Evolutionary conservation across 92 coral and sea anemone species (phyloP), one percentile per base, ranked within the genome.

Genomic region (Metridium senile): DNA sequence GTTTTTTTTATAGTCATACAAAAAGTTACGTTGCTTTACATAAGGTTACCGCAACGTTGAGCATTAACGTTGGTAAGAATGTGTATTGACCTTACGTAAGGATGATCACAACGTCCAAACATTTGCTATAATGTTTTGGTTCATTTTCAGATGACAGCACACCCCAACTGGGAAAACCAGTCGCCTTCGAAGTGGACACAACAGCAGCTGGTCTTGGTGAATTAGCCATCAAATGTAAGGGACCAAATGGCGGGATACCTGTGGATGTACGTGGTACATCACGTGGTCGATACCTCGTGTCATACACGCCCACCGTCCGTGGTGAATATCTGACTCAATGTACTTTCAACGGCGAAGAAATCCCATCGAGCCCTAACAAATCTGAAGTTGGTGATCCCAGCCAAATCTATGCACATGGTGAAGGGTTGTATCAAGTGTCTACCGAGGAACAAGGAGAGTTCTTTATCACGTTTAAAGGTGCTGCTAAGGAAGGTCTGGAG

Each of bases 121-220:
- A n/a, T n/a, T n/a, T n/a, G n/a, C n/a, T n/a, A 28, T 29, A 1
- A 0, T 13, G 9, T 23, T 54, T 35, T 8, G 2, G 9, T 39
- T 10, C 32, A n/a, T 81, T 82, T 58, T 18, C 83, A 95, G 99
- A 95, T 27, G 62, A 66, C 0, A 83, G 88, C 22, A 79, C 62
- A 32, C 91, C 95, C 1, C 70, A 84, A 30, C 78, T 93, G 30
- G 97, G 97, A 34, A 90, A 90, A 45, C 87, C 97, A 11, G 89
- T 87, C 45, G 77, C 85, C 68, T 92, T 82, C 76, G 94, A 88
- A 39, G 99, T 95, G 57, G 99, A 95, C 79, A 95, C 97, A 0
- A 89, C 99, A 23, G 82, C 85, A 26, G 99, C 99, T 47, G 99
- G 99, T 29, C 93, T 90, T 6, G 99, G 99, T 52, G 93, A 87